Percentiles rank a stretch among this genome's conserved stretches.
Conservation (phyloP, 2,888 invertebrate species). For the Drosophila anomalata region DNA sequence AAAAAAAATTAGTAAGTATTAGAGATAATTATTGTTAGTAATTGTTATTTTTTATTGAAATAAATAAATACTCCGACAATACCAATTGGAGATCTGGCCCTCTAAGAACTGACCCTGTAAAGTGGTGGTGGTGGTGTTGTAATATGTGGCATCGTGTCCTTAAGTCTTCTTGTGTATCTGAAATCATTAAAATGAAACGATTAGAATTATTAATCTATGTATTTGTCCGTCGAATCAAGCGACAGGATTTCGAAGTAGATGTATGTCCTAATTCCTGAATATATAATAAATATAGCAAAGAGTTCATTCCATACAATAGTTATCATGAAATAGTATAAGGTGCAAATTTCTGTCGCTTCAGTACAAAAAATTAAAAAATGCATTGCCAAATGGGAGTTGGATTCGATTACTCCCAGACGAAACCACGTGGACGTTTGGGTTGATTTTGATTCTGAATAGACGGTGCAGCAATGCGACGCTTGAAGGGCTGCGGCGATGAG, state of each 20-base stretch:
- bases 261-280: neutral
- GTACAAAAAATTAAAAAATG: neutral
- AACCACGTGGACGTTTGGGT: neutral
- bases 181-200: neutral
- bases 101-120: too few relatives aligned
- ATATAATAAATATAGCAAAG: neutral
- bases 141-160: too few relatives aligned
- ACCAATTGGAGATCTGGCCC: too few relatives aligned
- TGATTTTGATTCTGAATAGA: neutral
- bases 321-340: neutral
- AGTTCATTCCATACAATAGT: neutral
- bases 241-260: neutral
- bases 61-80: too few relatives aligned
- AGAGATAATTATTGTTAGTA: too few relatives aligned
- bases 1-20: too few relatives aligned
- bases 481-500: neutral
- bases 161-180: too few relatives aligned
- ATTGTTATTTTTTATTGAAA: too few relatives aligned
- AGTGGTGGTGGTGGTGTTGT: too few relatives aligned
- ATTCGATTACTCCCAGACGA: neutral
- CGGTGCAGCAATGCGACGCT: constrained; percentile 3
- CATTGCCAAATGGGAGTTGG: neutral
- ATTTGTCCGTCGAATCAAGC: neutral
- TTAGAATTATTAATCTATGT: neutral
- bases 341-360: neutral